Percentiles rank a stretch among this genome's conserved stretches.
Conservation (phyloP, 1,140 invertebrate genomes). For the Drosophila bifasciata region DNA sequence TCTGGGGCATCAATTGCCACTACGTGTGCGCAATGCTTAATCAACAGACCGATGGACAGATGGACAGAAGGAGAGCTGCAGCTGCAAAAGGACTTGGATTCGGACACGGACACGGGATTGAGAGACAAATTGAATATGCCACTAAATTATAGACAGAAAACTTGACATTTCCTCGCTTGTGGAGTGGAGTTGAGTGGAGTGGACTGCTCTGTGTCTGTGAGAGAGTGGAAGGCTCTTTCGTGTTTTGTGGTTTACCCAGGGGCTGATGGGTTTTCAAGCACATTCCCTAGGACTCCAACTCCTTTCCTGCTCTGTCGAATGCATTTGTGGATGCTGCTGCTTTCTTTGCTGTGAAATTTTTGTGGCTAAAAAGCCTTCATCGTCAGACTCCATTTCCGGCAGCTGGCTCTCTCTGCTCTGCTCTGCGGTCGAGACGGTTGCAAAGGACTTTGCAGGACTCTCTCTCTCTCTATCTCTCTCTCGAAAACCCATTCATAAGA, state of each 20-base stretch:
- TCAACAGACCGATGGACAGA: conserved; percentile 25
- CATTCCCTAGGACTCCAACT: neutral
- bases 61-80: neutral
- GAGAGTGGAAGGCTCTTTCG: conserved; percentile 49
- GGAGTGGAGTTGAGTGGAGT: conserved; percentile 34
- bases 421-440: conserved; percentile 42
- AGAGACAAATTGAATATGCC: conserved; percentile 64
- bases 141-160: conserved; percentile 53
- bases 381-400: conserved; percentile 21
- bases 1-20: conserved; percentile 77
- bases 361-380: conserved; percentile 55
- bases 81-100: conserved; percentile 9
- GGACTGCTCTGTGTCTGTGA: no score
- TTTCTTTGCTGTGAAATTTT: conserved; percentile 50
- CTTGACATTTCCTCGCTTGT: conserved; percentile 38
- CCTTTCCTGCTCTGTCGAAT: neutral
- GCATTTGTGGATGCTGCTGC: conserved; percentile 26
- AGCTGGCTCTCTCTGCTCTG: conserved; percentile 8
- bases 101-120: conserved; percentile 4
- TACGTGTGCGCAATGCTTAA: conserved; percentile 73
- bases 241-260: conserved; percentile 63
- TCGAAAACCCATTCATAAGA: conserved; percentile 59
- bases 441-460: neutral
- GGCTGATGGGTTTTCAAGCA: conserved; percentile 24
- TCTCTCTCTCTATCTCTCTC: neutral